Conservation (phyloP, 35 echinoderm and acorn worm genomes). For the Apostichopus parvimensis region DNA sequence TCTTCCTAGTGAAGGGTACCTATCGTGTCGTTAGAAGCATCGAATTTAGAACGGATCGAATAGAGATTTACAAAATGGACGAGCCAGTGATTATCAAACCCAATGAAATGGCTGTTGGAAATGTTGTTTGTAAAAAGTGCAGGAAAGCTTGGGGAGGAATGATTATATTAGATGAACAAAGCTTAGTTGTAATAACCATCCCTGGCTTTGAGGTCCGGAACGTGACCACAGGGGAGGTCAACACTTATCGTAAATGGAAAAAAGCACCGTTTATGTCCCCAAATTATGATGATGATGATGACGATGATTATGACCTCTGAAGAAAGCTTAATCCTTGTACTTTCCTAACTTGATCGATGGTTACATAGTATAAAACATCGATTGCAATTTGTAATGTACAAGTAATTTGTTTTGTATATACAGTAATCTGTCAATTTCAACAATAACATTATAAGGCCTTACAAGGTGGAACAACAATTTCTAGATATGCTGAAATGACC, state of each 20-base stretch:
- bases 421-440: too few relatives aligned
- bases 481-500: too few relatives aligned
- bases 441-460: too few relatives aligned
- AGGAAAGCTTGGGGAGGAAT: conserved; percentile 15
- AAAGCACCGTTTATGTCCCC: conserved; percentile 14
- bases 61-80: conserved; percentile 11
- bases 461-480: too few relatives aligned
- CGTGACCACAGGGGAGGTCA: not conserved
- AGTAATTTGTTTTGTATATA: too few relatives aligned
- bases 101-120: conserved; percentile 39
- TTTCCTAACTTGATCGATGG: too few relatives aligned
- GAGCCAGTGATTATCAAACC: conserved; percentile 3
- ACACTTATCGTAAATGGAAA: conserved; percentile 6
- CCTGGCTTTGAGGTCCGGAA: conserved; percentile 16
- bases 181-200: conserved; percentile 8
- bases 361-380: too few relatives aligned
- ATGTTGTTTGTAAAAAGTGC: conserved; percentile 5
- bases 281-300: conserved; percentile 13
- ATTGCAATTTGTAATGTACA: too few relatives aligned
- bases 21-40: conserved; percentile 20
- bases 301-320: too few relatives aligned
- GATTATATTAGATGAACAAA: conserved; percentile 24
- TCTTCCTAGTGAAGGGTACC: conserved; percentile 8
- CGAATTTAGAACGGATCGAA: not conserved
- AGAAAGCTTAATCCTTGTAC: too few relatives aligned